Percentiles rank a stretch among this genome's conserved stretches.
Conservation (phyloP, 2,888 invertebrate genomes). For the Lacanobia wlatinum region DNA sequence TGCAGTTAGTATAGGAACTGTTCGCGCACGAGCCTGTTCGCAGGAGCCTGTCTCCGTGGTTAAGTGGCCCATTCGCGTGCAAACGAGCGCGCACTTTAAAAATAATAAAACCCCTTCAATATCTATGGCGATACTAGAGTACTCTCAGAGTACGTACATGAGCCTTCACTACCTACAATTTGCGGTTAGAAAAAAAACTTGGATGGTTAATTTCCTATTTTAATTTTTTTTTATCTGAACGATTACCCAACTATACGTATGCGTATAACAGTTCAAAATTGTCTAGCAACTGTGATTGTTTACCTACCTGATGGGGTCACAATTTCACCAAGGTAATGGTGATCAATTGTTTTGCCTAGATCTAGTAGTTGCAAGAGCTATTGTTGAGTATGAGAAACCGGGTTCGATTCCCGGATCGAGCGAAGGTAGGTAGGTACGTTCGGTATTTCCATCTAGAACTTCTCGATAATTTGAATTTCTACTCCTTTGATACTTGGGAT, state of each 20-base stretch:
- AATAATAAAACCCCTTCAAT: constrained; percentile 89
- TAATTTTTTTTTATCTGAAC: constrained; percentile 1
- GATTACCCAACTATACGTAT: neutral
- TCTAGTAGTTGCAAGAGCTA: neutral
- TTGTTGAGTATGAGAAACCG: no score
- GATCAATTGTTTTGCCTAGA: neutral
- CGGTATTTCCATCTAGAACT: no score
- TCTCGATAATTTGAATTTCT: no score
- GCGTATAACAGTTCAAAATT: neutral
- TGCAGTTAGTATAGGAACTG: constrained; percentile 83
- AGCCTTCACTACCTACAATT: constrained; percentile 20
- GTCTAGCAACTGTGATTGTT: neutral
- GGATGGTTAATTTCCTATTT: constrained; percentile 42
- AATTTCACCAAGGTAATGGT: neutral
- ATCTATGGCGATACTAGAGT: constrained; percentile 67
- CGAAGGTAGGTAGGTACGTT: no score
- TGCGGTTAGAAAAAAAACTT: constrained; percentile 19
- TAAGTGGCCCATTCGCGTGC: constrained; percentile 91
- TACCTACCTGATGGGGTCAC: neutral
- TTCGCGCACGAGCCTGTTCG: constrained; percentile 69
- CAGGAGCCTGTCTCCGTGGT: constrained; percentile 86
- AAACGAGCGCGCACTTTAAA: constrained; percentile 90
- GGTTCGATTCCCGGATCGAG: no score
- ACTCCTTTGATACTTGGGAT: no score
- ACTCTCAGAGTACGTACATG: constrained; percentile 42